phyloP scores from a whole-genome alignment of 2,113 vertebrate genomes.

The Corythornis madagascariensis region DNA sequence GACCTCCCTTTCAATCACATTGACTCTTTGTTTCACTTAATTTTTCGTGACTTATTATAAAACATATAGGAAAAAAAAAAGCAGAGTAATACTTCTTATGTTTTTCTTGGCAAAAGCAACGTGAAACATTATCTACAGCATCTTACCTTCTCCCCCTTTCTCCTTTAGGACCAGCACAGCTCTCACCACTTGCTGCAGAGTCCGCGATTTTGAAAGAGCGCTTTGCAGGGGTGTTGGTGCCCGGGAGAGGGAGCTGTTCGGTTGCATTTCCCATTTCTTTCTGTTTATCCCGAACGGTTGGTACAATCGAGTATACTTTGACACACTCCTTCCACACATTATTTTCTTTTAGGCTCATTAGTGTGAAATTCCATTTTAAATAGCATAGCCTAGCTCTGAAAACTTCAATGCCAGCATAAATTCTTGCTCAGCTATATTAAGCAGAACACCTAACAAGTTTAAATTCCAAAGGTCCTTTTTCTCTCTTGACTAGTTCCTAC shows the following conservation, averaged over 20 bases:
- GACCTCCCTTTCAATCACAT: neutral
- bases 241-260: slow-evolving; percentile 76
- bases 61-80: neutral
- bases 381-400: slow-evolving; percentile 63
- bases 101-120: fast-evolving
- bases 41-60: neutral
- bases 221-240: neutral
- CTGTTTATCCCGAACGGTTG: neutral
- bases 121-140: neutral
- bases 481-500: slow-evolving; percentile 53
- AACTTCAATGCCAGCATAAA: slow-evolving; percentile 60
- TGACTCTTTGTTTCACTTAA: neutral
- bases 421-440: slow-evolving; percentile 50
- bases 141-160: neutral
- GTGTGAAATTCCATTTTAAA: slow-evolving; percentile 76
- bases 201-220: neutral
- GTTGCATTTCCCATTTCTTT: slow-evolving; percentile 34
- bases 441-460: slow-evolving; percentile 57
- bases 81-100: fast-evolving
- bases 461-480: slow-evolving; percentile 64
- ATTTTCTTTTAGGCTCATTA: slow-evolving; percentile 75
- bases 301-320: slow-evolving; percentile 55
- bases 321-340: slow-evolving; percentile 68
- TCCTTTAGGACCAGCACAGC: neutral
- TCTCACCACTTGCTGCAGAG: neutral